phyloP scores from a whole-genome alignment of 2,888 invertebrate species.

The Epinotia nisella region DNA sequence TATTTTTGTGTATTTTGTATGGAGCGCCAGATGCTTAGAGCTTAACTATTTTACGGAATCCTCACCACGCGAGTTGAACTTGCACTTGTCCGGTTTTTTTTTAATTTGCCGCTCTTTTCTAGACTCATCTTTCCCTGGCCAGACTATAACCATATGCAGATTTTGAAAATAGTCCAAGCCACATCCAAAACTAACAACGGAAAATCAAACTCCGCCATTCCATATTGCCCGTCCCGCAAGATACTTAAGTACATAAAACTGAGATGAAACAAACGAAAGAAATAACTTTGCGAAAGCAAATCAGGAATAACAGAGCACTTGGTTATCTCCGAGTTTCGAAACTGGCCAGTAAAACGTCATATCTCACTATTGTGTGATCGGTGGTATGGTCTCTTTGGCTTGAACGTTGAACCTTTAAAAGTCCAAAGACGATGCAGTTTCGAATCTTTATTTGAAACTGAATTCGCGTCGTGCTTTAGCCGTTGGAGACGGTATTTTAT shows the following conservation, averaged over 20 bases:
- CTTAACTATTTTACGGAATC: too few species aligned
- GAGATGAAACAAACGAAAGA: constrained; percentile 36
- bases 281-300: constrained; percentile 39
- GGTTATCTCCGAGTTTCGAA: constrained; percentile 36
- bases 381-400: constrained; percentile 3
- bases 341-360: background rate
- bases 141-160: too few species aligned
- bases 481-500: constrained; percentile 15
- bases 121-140: too few species aligned
- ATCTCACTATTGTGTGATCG: background rate
- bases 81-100: too few species aligned
- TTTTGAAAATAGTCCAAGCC: background rate
- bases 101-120: too few species aligned
- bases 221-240: constrained; percentile 24
- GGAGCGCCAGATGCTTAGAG: too few species aligned
- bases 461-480: constrained; percentile 26
- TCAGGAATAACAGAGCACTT: constrained; percentile 39
- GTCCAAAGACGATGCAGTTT: constrained; percentile 39
- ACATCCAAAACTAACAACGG: constrained; percentile 2
- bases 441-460: constrained; percentile 42
- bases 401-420: constrained; percentile 13
- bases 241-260: constrained; percentile 34
- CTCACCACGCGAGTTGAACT: too few species aligned
- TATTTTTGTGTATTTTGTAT: too few species aligned
- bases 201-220: constrained; percentile 2